Evolutionary conservation across 53 echinoderm and acorn worm species (phyloP).

Genomic region (Zoroaster sp.): DNA sequence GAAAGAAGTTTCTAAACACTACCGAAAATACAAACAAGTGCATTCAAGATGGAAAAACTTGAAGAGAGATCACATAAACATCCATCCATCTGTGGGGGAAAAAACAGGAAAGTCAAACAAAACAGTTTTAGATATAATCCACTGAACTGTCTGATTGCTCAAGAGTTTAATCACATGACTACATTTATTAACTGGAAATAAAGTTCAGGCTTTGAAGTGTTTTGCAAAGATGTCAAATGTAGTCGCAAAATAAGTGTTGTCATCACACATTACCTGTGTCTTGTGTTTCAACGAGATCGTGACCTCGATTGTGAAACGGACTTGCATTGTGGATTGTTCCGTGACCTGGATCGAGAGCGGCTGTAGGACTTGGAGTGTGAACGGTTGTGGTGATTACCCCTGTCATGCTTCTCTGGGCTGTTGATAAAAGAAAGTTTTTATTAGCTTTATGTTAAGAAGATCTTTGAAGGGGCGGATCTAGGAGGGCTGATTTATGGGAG

Average conservation of each 20-base stretch:
- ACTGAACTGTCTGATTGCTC: no score
- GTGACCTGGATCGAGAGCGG: constrained; percentile 54
- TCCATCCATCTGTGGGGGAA: no score
- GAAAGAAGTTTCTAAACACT: no score
- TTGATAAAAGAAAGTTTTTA: background rate
- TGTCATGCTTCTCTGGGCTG: constrained; percentile 4
- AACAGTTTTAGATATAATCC: no score
- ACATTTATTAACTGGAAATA: no score
- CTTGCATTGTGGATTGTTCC: background rate
- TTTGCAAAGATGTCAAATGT: background rate
- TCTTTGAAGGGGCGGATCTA: background rate
- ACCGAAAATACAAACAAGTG: no score
- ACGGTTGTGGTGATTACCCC: background rate
- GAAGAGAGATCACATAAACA: no score
- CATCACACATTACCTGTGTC: no score
- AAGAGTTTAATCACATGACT: no score
- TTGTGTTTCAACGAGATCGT: background rate
- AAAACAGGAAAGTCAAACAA: no score
- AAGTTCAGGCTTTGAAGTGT: background rate
- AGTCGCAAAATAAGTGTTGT: no score
- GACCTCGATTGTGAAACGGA: background rate
- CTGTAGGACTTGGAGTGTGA: constrained; percentile 41
- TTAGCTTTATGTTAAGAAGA: background rate
- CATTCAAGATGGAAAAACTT: no score
- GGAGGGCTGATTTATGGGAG: background rate